These are phyloP conservation scores for Dione vanillae DNA, from an alignment of 2,888 invertebrate genomes.

Conservation along the genomic window DNA sequence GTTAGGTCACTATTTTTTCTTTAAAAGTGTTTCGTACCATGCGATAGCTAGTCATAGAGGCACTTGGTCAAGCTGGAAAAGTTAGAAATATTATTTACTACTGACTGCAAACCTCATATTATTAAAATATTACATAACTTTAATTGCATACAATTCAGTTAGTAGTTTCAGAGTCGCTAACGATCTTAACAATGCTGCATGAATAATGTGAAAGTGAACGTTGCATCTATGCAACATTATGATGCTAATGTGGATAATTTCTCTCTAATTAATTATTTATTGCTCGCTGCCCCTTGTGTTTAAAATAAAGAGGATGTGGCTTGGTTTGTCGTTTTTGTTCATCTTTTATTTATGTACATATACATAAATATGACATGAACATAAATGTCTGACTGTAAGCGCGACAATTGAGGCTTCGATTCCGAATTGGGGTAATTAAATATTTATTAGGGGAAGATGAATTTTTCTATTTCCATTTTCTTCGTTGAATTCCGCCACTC, in stretches of 20 bases:
- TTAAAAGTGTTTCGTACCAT: too few relatives aligned
- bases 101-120: neutral
- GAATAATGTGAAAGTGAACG: constrained; percentile 24
- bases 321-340: neutral
- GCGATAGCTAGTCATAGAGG: too few relatives aligned
- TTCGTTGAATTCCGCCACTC: too few relatives aligned
- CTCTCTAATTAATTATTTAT: constrained; percentile 21
- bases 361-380: too few relatives aligned
- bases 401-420: too few relatives aligned
- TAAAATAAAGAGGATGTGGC: too few relatives aligned
- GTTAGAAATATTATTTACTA: neutral
- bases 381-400: too few relatives aligned
- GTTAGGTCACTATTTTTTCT: too few relatives aligned
- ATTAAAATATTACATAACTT: neutral
- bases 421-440: too few relatives aligned
- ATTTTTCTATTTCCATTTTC: too few relatives aligned
- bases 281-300: neutral
- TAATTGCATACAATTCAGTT: constrained; percentile 7
- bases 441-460: too few relatives aligned
- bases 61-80: neutral
- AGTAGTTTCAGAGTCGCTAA: neutral
- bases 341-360: too few relatives aligned
- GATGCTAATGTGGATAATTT: constrained; percentile 5
- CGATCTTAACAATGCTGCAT: constrained; percentile 23
- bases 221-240: neutral